phyloP scores from a whole-genome alignment of 2,797 vertebrate species.

The Sebastes kiyomatsui region DNA sequence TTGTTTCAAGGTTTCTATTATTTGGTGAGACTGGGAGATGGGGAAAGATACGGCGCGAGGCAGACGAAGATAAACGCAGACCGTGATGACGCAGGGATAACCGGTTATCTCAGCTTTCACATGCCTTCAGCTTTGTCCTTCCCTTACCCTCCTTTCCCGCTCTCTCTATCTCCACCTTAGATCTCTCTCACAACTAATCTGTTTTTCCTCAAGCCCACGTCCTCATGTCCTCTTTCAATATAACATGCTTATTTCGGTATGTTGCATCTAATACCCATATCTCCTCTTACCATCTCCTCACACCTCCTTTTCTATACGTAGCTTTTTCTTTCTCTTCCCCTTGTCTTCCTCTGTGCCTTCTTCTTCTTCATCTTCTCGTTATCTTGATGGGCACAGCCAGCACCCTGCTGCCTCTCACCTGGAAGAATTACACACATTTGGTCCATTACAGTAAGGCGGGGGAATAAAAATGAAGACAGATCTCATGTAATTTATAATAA shows the following conservation, averaged over 20 bases:
- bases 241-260: slow-evolving; percentile 62
- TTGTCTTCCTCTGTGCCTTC: slow-evolving; percentile 7
- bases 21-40: slow-evolving; percentile 70
- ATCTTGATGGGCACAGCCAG: slow-evolving; percentile 60
- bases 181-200: slow-evolving; percentile 72
- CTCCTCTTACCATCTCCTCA: slow-evolving; percentile 36
- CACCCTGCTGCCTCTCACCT: slow-evolving; percentile 52
- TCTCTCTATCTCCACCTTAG: slow-evolving; percentile 52
- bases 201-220: slow-evolving; percentile 56
- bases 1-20: slow-evolving; percentile 80
- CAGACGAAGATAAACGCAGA: slow-evolving; percentile 66
- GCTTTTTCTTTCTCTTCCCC: slow-evolving; percentile 16
- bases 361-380: slow-evolving; percentile 45
- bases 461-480: slow-evolving; percentile 20
- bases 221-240: slow-evolving; percentile 61
- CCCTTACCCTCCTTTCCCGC: slow-evolving; percentile 54
- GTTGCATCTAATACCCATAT: slow-evolving; percentile 52
- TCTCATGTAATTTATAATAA: slow-evolving; percentile 23
- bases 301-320: slow-evolving; percentile 21
- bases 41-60: slow-evolving; percentile 61
- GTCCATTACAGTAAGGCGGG: slow-evolving; percentile 14
- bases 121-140: slow-evolving; percentile 78
- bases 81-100: slow-evolving; percentile 72
- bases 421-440: slow-evolving; percentile 57
- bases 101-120: slow-evolving; percentile 74